phyloP scores from a whole-genome alignment of 2,113 vertebrate species.

The Ranitomeya imitator region DNA sequence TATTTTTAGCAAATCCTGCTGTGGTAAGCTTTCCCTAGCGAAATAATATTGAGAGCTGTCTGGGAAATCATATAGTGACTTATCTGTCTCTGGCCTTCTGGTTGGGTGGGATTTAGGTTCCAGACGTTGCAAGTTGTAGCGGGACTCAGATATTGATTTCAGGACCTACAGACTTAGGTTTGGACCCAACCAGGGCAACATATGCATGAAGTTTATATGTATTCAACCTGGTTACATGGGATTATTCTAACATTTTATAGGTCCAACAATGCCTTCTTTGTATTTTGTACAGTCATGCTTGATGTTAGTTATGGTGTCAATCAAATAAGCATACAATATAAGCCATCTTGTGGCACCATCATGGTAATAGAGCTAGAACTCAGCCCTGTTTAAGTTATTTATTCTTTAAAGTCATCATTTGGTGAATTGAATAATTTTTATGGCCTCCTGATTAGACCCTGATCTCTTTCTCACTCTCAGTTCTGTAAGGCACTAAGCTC shows the following conservation, averaged over 20 bases:
- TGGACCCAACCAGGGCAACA: neutral
- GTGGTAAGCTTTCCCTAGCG: neutral
- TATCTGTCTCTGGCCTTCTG: neutral
- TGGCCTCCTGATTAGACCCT: neutral
- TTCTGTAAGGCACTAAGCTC: too few species aligned
- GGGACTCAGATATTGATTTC: neutral
- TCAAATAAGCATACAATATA: neutral
- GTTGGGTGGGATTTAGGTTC: slow-evolving; percentile 31
- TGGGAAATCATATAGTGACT: slow-evolving; percentile 5
- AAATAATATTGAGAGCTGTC: neutral
- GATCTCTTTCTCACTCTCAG: too few species aligned
- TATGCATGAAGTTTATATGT: neutral
- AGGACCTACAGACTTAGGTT: neutral
- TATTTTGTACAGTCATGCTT: neutral
- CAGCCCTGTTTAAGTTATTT: neutral
- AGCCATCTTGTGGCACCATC: neutral
- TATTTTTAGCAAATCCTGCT: slow-evolving; percentile 26
- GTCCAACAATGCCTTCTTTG: neutral
- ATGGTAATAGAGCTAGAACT: neutral
- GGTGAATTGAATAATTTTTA: too few species aligned
- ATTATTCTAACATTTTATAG: neutral
- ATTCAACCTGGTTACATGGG: neutral
- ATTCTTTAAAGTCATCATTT: too few species aligned
- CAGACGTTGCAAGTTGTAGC: neutral
- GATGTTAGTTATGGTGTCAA: neutral